Base-by-base conservation (phyloP, 2,888 invertebrate species). In the Chrysomela aeneicollis region DNA sequence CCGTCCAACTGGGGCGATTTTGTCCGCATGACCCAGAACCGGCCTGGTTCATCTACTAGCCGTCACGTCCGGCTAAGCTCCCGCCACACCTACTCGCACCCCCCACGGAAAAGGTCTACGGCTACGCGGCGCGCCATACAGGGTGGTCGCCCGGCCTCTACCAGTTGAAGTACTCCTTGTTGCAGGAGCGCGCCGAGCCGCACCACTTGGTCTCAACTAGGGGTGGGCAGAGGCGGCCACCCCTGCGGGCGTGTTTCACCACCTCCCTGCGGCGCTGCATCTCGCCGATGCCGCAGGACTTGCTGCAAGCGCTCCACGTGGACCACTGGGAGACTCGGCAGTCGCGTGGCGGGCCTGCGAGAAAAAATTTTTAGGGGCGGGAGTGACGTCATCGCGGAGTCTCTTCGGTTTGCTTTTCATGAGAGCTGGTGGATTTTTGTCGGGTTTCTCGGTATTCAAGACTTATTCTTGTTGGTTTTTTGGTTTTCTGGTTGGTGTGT, bases 261-360 rank as follows among this genome's bases (percentile, higher is more conserved):
- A 96, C 89, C 74, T 90, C 88, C 68, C 95, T 87, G 73, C 89
- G 89, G 74, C 96, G 89, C 81, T 90, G 87, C 82, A 92, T 93
- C 77, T 94, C 92, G 21, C 97, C 96, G 67, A 95, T 94, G 70
- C 95, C 95, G 79, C 96, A 95, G 59, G 92, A 90, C 78, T 92
- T 91, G 83, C 91, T 93, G 85, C 97, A 97, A 8, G 89, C 85
- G 77, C 92, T 91, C 95, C 94, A 95, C 61, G 90, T 89, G 22
- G 92, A 91, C 95, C 94, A 95, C 71, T 90, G 90, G 69, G 91
- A 88, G 58, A 95, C 92, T 74, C 92, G 89, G 84, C 95, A 95
- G 83, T 94, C 93, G 74, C 92, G 86, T 60, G 92, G 88, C 78
- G 87, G 84, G 76, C 87, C 87, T 85, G 81, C n/a, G 60, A 61